These are phyloP conservation scores for Nicator chloris DNA, from an alignment of 2,113 vertebrate genomes.

Conservation along the genomic window DNA sequence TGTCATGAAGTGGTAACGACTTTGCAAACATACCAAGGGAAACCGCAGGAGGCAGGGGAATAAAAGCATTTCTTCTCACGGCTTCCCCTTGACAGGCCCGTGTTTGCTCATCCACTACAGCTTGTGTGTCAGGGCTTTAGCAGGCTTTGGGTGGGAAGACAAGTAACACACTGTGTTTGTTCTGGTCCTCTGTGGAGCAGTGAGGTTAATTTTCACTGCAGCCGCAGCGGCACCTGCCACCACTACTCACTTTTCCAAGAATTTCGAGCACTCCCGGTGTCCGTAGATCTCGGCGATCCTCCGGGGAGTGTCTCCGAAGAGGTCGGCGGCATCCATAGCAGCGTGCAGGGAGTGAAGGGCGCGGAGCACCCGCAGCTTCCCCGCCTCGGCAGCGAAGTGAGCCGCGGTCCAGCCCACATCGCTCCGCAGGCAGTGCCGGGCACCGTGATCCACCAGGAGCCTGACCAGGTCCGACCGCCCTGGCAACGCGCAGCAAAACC, in stretches of 20 bases:
- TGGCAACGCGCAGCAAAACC: neutral
- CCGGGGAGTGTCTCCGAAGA: slow-evolving; percentile 82
- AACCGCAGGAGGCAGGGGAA: neutral
- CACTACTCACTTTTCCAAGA: slow-evolving; percentile 81
- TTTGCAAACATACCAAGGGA: neutral
- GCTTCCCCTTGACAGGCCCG: neutral
- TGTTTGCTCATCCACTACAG: neutral
- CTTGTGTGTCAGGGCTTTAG: neutral
- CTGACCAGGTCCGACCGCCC: slow-evolving; percentile 75
- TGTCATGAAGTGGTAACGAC: neutral
- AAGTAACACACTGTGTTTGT: neutral
- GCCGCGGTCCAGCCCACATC: slow-evolving; percentile 85
- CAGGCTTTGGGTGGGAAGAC: neutral
- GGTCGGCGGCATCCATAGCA: slow-evolving; percentile 78
- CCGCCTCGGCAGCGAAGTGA: slow-evolving; percentile 85
- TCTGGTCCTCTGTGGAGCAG: neutral
- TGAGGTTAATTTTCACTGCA: neutral
- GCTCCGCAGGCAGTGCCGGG: slow-evolving; percentile 78
- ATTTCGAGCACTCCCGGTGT: slow-evolving; percentile 80
- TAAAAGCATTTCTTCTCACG: neutral
- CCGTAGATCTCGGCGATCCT: slow-evolving; percentile 87
- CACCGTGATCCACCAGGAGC: slow-evolving; percentile 81
- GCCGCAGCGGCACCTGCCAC: neutral
- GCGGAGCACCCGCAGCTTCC: slow-evolving; percentile 77
- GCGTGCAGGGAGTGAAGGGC: slow-evolving; percentile 81